Evolutionary conservation across 2,888 invertebrate genomes (phyloP).

Genomic region (Laothoe populi): DNA sequence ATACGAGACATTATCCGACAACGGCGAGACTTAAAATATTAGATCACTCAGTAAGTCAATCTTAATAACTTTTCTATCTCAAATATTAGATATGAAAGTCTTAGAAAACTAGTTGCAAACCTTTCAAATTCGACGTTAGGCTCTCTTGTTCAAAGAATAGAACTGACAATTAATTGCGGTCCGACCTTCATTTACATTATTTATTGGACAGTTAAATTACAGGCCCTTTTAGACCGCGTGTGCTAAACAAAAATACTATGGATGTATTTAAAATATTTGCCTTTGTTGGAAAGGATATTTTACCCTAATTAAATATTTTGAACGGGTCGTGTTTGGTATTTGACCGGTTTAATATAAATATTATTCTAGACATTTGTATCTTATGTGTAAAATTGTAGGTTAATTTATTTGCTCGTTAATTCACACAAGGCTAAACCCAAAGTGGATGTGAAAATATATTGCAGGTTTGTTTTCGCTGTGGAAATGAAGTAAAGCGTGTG

Average conservation of each 20-base stretch:
- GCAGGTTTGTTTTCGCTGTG: too few relatives aligned
- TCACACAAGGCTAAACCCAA: too few relatives aligned
- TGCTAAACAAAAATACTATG: slow-evolving; percentile 9
- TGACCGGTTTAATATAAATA: too few relatives aligned
- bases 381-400: neutral
- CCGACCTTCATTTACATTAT: slow-evolving; percentile 3
- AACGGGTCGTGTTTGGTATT: neutral
- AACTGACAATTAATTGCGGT: slow-evolving; percentile 17
- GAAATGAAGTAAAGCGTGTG: too few relatives aligned
- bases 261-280: neutral
- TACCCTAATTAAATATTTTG: neutral
- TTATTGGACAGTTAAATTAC: slow-evolving; percentile 13
- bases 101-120: neutral
- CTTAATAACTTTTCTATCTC: neutral
- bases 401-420: neutral
- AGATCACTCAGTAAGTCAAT: neutral
- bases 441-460: too few relatives aligned
- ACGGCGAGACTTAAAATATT: too few relatives aligned
- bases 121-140: neutral
- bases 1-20: too few relatives aligned
- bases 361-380: too few relatives aligned
- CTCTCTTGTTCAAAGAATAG: neutral
- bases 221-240: neutral
- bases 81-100: neutral
- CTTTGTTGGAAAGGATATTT: neutral